These are phyloP conservation scores for Urophycis tenuis DNA, from an alignment of 2,797 vertebrate species.

Conservation along the genomic window DNA sequence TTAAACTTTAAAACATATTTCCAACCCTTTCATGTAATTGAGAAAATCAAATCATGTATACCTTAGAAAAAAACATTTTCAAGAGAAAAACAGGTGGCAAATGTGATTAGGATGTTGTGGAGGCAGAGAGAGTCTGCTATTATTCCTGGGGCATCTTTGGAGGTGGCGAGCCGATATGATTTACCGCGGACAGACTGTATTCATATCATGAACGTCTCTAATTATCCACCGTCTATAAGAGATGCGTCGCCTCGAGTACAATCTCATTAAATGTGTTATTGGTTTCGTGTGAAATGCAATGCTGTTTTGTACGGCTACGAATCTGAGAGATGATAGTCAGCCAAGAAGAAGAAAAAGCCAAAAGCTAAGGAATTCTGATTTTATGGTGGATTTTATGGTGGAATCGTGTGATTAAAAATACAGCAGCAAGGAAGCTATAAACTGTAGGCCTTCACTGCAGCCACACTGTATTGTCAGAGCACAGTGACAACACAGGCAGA, in stretches of 20 bases:
- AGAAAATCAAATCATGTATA: slow-evolving; percentile 43
- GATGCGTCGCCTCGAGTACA: background rate
- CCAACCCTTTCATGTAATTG: slow-evolving; percentile 42
- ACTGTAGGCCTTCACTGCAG: background rate
- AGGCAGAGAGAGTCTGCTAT: slow-evolving; percentile 44
- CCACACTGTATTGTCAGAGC: background rate
- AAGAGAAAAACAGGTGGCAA: slow-evolving; percentile 62
- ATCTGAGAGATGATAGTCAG: slow-evolving; percentile 7
- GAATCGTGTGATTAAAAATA: background rate
- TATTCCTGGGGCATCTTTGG: slow-evolving; percentile 44
- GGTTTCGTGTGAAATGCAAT: background rate
- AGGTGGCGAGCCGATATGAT: slow-evolving; percentile 46
- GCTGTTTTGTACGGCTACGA: background rate
- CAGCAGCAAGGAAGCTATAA: background rate
- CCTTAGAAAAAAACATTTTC: slow-evolving; percentile 47
- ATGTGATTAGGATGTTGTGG: slow-evolving; percentile 54
- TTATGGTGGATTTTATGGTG: background rate
- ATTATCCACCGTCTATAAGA: slow-evolving; percentile 16
- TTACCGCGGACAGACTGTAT: slow-evolving; percentile 44
- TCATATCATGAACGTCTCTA: slow-evolving; percentile 42
- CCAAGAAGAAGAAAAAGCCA: background rate
- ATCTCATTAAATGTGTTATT: slow-evolving; percentile 7
- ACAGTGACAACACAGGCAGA: background rate
- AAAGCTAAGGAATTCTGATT: background rate
- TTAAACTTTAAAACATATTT: slow-evolving; percentile 30